A percentile compares a stretch with the other conserved stretches of the same genome.
These are phyloP conservation scores for Mythimna albipuncta DNA, from an alignment of 2,888 invertebrate genomes.

Conservation along the genomic window DNA sequence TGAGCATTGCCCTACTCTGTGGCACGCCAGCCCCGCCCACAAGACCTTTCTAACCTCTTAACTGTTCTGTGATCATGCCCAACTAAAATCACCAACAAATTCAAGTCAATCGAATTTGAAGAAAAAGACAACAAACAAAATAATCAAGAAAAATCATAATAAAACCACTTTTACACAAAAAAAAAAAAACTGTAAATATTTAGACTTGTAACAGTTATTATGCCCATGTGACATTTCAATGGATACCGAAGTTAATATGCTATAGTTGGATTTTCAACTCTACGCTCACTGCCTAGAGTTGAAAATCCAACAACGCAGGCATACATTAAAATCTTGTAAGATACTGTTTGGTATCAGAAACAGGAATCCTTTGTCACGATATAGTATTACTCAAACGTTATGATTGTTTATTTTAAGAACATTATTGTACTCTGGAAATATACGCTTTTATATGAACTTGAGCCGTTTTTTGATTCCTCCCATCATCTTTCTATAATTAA, in stretches of 20 bases:
- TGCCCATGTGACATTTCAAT: neutral
- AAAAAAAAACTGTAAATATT: neutral
- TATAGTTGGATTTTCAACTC: neutral
- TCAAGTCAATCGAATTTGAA: neutral
- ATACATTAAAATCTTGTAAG: neutral
- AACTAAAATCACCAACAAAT: neutral
- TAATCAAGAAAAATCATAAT: neutral
- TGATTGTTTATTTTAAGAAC: constrained; percentile 48
- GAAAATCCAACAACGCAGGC: neutral
- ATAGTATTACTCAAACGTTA: constrained; percentile 55
- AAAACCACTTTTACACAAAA: neutral
- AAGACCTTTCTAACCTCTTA: too few species aligned
- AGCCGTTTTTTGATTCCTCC: neutral
- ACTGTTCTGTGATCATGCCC: too few species aligned
- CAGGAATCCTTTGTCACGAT: constrained; percentile 15
- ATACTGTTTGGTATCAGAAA: neutral
- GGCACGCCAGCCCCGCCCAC: too few species aligned
- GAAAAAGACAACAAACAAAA: neutral
- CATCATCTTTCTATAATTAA: too few species aligned
- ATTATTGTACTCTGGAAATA: constrained; percentile 59
- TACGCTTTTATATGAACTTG: constrained; percentile 56
- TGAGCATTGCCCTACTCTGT: too few species aligned
- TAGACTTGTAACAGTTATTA: constrained; percentile 13
- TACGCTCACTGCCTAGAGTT: neutral
- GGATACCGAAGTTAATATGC: neutral